Conservation (phyloP, 2,113 vertebrate species). For the Microtus oregoni region DNA sequence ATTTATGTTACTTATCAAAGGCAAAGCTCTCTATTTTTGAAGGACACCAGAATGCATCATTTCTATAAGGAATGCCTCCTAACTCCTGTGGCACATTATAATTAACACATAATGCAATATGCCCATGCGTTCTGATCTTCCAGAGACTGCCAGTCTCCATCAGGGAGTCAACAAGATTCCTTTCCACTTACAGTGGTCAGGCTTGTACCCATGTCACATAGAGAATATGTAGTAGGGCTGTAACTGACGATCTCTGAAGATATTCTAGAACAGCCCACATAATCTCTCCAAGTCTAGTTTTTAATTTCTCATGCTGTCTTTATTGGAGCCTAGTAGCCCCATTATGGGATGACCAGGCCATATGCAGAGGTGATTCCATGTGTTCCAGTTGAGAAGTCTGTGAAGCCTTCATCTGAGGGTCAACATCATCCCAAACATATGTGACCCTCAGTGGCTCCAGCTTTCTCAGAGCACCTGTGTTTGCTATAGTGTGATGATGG, state of each 20-base stretch:
- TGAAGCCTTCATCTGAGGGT: background rate
- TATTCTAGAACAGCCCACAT: background rate
- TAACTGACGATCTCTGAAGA: background rate
- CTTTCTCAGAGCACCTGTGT: background rate
- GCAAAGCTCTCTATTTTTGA: background rate
- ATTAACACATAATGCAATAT: background rate
- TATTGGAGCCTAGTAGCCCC: background rate
- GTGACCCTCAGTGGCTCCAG: background rate
- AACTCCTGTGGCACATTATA: background rate
- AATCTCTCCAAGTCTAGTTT: background rate
- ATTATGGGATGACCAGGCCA: background rate
- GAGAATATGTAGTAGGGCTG: background rate
- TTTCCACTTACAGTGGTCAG: background rate
- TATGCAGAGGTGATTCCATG: fast-evolving
- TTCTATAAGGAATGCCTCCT: background rate
- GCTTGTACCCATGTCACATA: background rate
- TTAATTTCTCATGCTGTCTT: background rate
- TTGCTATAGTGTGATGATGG: background rate
- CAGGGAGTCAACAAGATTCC: background rate
- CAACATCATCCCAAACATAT: background rate
- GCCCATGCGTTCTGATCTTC: background rate
- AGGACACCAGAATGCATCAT: background rate
- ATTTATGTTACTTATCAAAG: background rate
- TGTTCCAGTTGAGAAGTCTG: background rate
- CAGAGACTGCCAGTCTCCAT: background rate